Percentiles rank a stretch among this genome's conserved stretches.
Conservation (phyloP, 92 coral and sea anemone genomes). For the Umimayanthus chanpuru region DNA sequence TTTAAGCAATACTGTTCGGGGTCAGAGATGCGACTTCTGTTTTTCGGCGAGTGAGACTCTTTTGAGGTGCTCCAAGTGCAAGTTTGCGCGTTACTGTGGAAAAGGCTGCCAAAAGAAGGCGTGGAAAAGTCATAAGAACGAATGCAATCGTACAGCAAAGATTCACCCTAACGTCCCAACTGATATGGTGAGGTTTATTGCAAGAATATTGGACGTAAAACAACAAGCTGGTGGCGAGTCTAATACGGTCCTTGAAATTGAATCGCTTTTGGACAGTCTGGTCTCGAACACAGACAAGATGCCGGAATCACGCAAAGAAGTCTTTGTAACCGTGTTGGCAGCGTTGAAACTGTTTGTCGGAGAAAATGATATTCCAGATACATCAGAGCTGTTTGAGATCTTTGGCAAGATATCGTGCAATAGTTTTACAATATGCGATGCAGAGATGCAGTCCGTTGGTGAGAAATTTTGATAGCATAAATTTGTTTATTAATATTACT, state of each 20-base stretch:
- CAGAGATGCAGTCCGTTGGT: conserved; percentile 90
- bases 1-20: conserved; percentile 70
- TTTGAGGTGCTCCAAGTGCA: conserved; percentile 86
- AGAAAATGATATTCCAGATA: conserved; percentile 43
- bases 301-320: conserved; percentile 60
- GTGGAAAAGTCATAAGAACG: conserved; percentile 88
- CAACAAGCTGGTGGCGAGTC: conserved; percentile 11
- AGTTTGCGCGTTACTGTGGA: conserved; percentile 84
- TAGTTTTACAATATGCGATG: conserved; percentile 91
- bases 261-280: conserved; percentile 54
- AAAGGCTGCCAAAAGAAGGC: conserved; percentile 80
- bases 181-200: conserved; percentile 77
- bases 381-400: conserved; percentile 67
- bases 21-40: conserved; percentile 81
- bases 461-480: conserved; percentile 12
- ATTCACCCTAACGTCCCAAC: conserved; percentile 79
- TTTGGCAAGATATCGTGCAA: conserved; percentile 92
- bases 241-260: background rate
- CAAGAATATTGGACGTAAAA: conserved; percentile 59
- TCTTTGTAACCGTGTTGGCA: conserved; percentile 64
- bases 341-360: conserved; percentile 67
- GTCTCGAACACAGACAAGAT: conserved; percentile 76
- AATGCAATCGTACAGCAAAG: conserved; percentile 68
- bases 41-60: conserved; percentile 55
- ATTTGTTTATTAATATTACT: no score